These are phyloP conservation scores for Argya squamiceps DNA, from an alignment of 2,797 vertebrate species.

Conservation along the genomic window DNA sequence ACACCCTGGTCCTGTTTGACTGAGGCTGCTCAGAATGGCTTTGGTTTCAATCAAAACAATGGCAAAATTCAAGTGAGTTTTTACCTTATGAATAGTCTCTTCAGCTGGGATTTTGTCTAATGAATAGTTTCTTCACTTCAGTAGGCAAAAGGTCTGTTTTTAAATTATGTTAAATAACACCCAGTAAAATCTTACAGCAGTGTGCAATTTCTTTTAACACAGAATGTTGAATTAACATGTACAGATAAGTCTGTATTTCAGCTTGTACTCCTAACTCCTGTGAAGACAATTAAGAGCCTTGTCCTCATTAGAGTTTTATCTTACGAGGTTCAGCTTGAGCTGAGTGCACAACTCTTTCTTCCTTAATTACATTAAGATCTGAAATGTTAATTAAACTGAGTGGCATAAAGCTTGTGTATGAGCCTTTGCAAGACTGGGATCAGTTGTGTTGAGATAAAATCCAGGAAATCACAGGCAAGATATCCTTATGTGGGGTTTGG, in stretches of 20 bases:
- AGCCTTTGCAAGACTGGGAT: background rate
- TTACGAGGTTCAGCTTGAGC: background rate
- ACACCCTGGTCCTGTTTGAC: background rate
- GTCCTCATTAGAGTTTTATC: background rate
- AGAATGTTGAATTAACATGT: background rate
- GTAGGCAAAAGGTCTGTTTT: background rate
- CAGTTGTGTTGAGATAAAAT: background rate
- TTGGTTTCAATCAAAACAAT: background rate
- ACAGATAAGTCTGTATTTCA: background rate
- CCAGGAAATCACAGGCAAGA: background rate
- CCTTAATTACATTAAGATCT: background rate
- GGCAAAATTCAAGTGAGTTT: conserved; percentile 1
- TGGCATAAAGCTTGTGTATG: background rate
- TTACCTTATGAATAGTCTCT: background rate
- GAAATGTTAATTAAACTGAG: background rate
- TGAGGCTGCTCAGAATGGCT: background rate
- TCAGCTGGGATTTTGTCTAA: background rate
- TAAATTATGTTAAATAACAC: conserved; percentile 10
- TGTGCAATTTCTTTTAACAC: background rate
- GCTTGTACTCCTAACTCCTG: background rate
- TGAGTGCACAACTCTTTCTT: background rate
- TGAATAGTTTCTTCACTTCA: conserved; percentile 8
- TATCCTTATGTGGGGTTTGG: background rate
- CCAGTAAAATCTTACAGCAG: background rate
- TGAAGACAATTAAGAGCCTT: background rate